Evolutionary conservation across 2,797 vertebrate species (phyloP).

Genomic region (Alosa sapidissima): DNA sequence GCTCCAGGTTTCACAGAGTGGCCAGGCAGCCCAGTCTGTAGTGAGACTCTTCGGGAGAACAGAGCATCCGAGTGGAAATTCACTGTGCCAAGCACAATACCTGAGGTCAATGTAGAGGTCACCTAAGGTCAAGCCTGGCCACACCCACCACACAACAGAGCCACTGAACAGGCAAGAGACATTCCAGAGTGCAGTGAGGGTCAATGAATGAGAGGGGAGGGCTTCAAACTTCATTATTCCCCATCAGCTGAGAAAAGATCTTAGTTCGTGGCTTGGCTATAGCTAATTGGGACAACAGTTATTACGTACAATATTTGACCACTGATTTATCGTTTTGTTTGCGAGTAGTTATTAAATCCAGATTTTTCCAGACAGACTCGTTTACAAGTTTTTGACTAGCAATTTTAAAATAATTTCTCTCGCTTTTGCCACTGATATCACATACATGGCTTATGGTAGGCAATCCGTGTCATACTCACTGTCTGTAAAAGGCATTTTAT

Average conservation of each 20-base stretch:
- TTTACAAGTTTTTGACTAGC: no score
- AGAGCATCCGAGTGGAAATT: slow-evolving; percentile 28
- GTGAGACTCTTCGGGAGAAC: slow-evolving; percentile 30
- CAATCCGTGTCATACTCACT: neutral
- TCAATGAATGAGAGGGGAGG: neutral
- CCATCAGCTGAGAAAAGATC: neutral
- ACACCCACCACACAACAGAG: slow-evolving; percentile 1
- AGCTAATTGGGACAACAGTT: neutral
- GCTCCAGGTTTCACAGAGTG: slow-evolving; percentile 48
- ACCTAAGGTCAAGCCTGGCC: slow-evolving; percentile 28
- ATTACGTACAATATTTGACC: neutral
- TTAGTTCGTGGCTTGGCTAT: neutral
- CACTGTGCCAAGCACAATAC: slow-evolving; percentile 24
- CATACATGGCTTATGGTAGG: neutral
- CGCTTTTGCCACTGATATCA: neutral
- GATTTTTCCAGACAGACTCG: neutral
- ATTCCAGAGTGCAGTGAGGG: slow-evolving; percentile 1
- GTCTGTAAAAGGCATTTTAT: neutral
- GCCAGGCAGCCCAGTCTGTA: neutral
- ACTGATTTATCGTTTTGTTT: neutral
- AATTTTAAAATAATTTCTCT: neutral
- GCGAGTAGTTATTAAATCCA: neutral
- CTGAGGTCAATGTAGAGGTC: slow-evolving; percentile 28
- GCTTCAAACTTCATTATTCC: slow-evolving; percentile 1
- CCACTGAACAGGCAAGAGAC: neutral